phyloP scores from a whole-genome alignment of 2,113 vertebrate species.

The Nibea albiflora region DNA sequence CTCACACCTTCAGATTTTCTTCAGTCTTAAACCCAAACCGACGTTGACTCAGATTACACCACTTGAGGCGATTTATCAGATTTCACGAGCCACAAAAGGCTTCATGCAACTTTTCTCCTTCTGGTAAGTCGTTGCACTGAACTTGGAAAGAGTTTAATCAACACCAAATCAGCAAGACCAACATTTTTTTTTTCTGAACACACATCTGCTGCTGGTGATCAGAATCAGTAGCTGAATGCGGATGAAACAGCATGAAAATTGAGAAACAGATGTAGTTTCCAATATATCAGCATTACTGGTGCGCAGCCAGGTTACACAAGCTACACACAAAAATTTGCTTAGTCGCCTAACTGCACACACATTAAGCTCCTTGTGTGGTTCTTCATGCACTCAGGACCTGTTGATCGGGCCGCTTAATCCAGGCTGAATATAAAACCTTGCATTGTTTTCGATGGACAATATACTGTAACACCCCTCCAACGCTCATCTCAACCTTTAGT shows the following conservation, averaged over 20 bases:
- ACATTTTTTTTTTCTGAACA: not conserved
- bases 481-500: slow-evolving; percentile 32
- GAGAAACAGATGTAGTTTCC: slow-evolving; percentile 16
- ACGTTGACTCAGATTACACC: too few species aligned
- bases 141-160: not conserved
- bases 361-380: slow-evolving; percentile 42
- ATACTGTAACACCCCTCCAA: slow-evolving; percentile 61
- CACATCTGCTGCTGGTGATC: slow-evolving; percentile 12
- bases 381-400: slow-evolving; percentile 36
- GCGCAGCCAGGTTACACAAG: slow-evolving; percentile 14
- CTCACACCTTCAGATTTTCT: too few species aligned
- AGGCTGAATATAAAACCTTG: slow-evolving; percentile 40
- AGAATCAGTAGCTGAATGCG: not conserved
- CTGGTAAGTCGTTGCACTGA: too few species aligned
- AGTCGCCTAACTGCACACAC: slow-evolving; percentile 8
- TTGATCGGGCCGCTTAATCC: slow-evolving; percentile 50
- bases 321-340: slow-evolving; percentile 7
- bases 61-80: too few species aligned
- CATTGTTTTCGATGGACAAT: slow-evolving; percentile 63
- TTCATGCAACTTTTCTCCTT: too few species aligned
- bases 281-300: slow-evolving; percentile 5
- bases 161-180: not conserved
- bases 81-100: too few species aligned
- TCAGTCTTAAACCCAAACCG: too few species aligned
- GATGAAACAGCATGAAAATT: not conserved